Evolutionary conservation across 2,888 invertebrate genomes (phyloP).

Genomic region (Tetropium fuscum): DNA sequence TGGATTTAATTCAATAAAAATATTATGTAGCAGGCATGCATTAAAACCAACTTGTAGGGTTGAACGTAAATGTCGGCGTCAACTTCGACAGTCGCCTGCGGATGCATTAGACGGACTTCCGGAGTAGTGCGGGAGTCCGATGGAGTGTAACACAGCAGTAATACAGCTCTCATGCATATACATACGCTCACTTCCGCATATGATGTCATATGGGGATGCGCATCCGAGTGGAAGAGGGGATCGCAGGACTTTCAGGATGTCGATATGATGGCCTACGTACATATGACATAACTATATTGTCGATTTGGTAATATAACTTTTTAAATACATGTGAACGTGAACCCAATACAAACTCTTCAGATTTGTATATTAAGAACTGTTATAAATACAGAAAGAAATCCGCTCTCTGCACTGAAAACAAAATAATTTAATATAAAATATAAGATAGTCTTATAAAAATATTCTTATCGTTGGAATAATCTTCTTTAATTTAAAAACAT

Average conservation of each 20-base stretch:
- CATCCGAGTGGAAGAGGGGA: constrained; percentile 61
- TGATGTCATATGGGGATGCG: constrained; percentile 59
- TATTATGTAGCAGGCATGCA: constrained; percentile 12
- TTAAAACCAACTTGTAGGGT: constrained; percentile 28
- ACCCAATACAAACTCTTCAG: too few relatives aligned
- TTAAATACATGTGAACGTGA: too few relatives aligned
- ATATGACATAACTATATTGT: constrained; percentile 11
- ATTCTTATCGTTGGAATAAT: too few relatives aligned
- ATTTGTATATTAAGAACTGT: too few relatives aligned
- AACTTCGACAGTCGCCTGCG: constrained; percentile 59
- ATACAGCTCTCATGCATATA: constrained; percentile 65
- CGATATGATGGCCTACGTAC: constrained; percentile 27
- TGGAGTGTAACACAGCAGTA: constrained; percentile 64
- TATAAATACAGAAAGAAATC: too few relatives aligned
- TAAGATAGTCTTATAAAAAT: too few relatives aligned
- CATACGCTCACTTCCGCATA: constrained; percentile 59
- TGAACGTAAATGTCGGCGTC: constrained; percentile 34
- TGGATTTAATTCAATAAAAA: constrained; percentile 14
- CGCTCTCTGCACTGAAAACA: too few relatives aligned
- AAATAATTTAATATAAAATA: too few relatives aligned
- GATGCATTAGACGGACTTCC: constrained; percentile 75
- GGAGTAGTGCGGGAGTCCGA: constrained; percentile 64
- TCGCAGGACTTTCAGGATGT: constrained; percentile 31
- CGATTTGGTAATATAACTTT: constrained; percentile 18
- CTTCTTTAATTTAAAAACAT: too few relatives aligned